Percentiles rank a stretch among this genome's conserved stretches.
Conservation (phyloP, 2,797 vertebrate genomes). For the Falco peregrinus region DNA sequence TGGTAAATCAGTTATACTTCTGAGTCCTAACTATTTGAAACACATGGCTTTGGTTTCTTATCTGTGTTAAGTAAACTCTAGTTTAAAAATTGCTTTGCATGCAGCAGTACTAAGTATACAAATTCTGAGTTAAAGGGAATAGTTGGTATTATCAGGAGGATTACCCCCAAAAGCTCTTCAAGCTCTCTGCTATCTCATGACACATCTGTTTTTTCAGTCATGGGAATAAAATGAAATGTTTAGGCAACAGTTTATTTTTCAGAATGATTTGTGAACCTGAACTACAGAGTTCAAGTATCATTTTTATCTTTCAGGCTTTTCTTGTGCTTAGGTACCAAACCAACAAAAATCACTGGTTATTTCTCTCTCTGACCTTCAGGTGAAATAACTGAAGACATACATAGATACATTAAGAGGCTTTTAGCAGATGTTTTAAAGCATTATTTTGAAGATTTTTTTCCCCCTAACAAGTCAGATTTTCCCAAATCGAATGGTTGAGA, state of each 20-base stretch:
- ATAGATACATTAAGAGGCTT: neutral
- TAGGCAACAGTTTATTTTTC: constrained; percentile 34
- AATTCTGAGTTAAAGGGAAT: constrained; percentile 3
- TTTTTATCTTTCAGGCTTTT: constrained; percentile 22
- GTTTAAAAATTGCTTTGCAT: constrained; percentile 43
- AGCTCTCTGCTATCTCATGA: neutral
- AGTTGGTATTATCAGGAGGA: neutral
- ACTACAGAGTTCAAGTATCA: neutral
- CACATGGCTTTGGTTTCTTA: constrained; percentile 32
- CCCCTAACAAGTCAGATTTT: neutral
- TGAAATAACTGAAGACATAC: neutral
- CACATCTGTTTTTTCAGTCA: neutral
- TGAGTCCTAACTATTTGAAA: neutral
- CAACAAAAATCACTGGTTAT: neutral
- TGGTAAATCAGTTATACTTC: neutral
- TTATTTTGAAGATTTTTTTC: neutral
- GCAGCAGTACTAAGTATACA: constrained; percentile 14
- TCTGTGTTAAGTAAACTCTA: constrained; percentile 37
- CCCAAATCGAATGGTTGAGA: neutral
- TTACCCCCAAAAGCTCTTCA: neutral
- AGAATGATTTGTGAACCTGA: constrained; percentile 38
- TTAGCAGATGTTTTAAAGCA: neutral
- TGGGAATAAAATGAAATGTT: constrained; percentile 36
- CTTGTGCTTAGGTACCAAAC: neutral
- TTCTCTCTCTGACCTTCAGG: neutral